Conservation (phyloP, 2,113 vertebrate species). For the Daubentonia madagascariensis region DNA sequence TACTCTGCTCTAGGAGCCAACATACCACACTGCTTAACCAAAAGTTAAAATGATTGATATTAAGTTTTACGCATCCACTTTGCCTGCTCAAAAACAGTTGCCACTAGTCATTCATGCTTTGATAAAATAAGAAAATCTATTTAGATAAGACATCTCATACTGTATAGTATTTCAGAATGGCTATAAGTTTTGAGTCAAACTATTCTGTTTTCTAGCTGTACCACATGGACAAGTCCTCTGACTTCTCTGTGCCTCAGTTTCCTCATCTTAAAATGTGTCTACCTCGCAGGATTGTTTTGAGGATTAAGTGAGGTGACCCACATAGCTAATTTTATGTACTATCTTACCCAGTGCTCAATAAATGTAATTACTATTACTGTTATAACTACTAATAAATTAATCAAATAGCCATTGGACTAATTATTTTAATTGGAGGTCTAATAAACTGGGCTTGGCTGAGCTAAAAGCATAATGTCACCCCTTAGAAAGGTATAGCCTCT, state of each 20-base stretch:
- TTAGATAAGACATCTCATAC: neutral
- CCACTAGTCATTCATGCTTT: neutral
- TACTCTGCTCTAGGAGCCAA: neutral
- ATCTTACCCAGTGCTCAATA: neutral
- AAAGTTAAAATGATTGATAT: neutral
- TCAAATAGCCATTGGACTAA: neutral
- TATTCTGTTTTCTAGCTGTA: neutral
- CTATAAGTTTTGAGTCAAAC: neutral
- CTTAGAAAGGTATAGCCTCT: neutral
- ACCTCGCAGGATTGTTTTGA: neutral
- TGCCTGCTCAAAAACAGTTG: neutral
- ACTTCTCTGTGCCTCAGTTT: neutral
- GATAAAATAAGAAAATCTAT: neutral
- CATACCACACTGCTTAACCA: neutral
- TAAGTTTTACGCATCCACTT: neutral
- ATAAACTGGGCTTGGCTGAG: neutral
- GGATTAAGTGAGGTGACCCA: neutral
- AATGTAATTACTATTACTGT: neutral
- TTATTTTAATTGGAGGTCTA: neutral
- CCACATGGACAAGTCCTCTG: neutral
- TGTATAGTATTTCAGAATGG: neutral
- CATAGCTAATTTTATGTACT: neutral
- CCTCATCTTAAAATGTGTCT: neutral
- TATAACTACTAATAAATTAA: neutral
- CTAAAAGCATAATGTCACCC: neutral